A percentile compares a stretch with the other conserved stretches of the same genome.
phyloP scores from a whole-genome alignment of 2,888 invertebrate species.

The Tanytarsus gracilentus region DNA sequence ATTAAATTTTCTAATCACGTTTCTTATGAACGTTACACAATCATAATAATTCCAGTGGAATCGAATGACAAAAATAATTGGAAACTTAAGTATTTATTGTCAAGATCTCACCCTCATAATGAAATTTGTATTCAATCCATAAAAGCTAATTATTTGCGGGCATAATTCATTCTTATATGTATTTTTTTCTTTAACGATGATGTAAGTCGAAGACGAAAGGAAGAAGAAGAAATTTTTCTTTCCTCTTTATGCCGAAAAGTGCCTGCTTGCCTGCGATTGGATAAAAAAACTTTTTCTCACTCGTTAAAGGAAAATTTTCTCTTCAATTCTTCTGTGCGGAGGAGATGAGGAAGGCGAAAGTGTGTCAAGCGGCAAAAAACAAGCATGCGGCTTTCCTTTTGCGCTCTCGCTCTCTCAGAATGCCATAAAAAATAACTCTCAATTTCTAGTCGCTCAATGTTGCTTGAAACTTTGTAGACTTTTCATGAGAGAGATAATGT shows the following conservation, averaged over 20 bases:
- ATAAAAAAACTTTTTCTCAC: slow-evolving; percentile 17
- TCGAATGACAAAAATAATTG: slow-evolving; percentile 19
- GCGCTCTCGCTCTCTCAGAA: not conserved
- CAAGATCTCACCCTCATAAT: not conserved
- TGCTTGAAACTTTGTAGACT: slow-evolving; percentile 9
- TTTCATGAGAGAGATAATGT: not conserved
- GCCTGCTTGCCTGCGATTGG: slow-evolving; percentile 22
- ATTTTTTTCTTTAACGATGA: slow-evolving; percentile 13
- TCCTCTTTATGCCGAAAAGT: not conserved
- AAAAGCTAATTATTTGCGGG: slow-evolving; percentile 19
- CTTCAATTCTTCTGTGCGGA: not conserved
- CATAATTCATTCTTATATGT: slow-evolving; percentile 1
- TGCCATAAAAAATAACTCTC: no score
- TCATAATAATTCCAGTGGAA: not conserved
- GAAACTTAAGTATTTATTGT: slow-evolving; percentile 28
- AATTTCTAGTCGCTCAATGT: not conserved
- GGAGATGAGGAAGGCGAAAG: slow-evolving; percentile 2
- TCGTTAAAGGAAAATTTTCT: slow-evolving; percentile 18
- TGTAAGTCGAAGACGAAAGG: not conserved
- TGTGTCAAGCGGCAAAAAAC: slow-evolving; percentile 25
- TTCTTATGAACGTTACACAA: no score
- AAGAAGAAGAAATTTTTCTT: slow-evolving; percentile 15
- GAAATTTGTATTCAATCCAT: slow-evolving; percentile 17
- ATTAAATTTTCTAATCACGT: no score
- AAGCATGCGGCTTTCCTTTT: slow-evolving; percentile 10